A percentile compares a stretch with the other conserved stretches of the same genome.
Evolutionary conservation across 2,888 invertebrate species (phyloP).

Genomic region (Perizoma affinitatum): DNA sequence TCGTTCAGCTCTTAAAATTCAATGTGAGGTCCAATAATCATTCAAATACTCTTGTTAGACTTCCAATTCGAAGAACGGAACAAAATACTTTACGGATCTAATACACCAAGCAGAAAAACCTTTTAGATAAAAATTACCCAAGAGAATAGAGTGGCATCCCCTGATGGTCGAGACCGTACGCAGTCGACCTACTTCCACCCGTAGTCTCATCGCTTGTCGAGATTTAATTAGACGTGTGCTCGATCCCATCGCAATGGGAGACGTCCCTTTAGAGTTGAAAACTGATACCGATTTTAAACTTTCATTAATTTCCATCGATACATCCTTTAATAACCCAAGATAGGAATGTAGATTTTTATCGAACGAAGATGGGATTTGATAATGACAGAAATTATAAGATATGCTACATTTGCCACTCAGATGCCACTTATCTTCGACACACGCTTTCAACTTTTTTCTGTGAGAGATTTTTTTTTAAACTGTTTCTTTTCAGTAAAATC

Average conservation of each 20-base stretch:
- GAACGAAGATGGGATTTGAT: too few species aligned
- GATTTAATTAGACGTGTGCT: conserved; percentile 27
- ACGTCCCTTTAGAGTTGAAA: conserved; percentile 5
- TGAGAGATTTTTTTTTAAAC: too few species aligned
- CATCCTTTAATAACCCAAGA: too few species aligned
- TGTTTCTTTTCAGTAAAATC: too few species aligned
- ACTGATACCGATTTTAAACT: neutral
- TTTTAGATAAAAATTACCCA: conserved; percentile 1
- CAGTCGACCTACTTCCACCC: conserved; percentile 23
- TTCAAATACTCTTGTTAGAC: neutral
- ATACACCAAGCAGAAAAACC: neutral
- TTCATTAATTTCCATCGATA: neutral
- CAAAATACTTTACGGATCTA: neutral
- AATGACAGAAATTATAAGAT: too few species aligned
- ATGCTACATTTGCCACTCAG: too few species aligned
- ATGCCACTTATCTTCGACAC: too few species aligned
- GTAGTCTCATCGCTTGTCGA: conserved; percentile 18
- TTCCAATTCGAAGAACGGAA: neutral
- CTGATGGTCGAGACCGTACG: conserved; percentile 13
- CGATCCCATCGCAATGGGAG: conserved; percentile 11
- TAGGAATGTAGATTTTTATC: too few species aligned
- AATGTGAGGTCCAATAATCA: too few species aligned
- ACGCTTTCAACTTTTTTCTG: too few species aligned
- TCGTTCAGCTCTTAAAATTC: too few species aligned
- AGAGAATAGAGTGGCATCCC: conserved; percentile 6